Evolutionary conservation across 2,797 vertebrate species (phyloP).

Genomic region (Xyrichtys novacula): DNA sequence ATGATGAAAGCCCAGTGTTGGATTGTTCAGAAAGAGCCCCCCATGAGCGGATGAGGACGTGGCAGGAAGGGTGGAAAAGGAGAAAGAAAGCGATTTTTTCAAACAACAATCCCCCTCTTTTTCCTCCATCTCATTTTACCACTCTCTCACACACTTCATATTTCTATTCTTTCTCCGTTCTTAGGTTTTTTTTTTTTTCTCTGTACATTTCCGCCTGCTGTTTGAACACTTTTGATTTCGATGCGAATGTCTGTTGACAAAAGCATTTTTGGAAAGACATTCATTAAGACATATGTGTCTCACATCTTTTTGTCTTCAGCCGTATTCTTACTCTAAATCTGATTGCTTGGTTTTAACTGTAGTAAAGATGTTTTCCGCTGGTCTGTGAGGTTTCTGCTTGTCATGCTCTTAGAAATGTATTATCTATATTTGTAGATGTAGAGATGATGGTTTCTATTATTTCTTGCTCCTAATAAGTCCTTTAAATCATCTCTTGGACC

Average conservation of each 20-base stretch:
- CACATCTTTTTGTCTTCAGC: slow-evolving; percentile 18
- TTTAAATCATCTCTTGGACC: background rate
- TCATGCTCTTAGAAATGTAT: slow-evolving; percentile 2
- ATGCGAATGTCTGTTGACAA: slow-evolving; percentile 52
- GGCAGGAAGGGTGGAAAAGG: slow-evolving; percentile 73
- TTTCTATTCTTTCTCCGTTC: slow-evolving; percentile 45
- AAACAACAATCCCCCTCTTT: slow-evolving; percentile 62
- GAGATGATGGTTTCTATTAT: background rate
- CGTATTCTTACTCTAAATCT: slow-evolving; percentile 37
- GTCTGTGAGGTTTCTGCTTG: slow-evolving; percentile 3
- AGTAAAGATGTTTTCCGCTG: slow-evolving; percentile 25
- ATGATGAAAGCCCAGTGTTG: slow-evolving; percentile 78
- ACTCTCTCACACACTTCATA: slow-evolving; percentile 47
- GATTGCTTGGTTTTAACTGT: slow-evolving; percentile 31
- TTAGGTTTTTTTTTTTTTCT: slow-evolving; percentile 18
- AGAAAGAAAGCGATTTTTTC: slow-evolving; percentile 72
- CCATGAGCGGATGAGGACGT: slow-evolving; percentile 73
- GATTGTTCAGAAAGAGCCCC: slow-evolving; percentile 81
- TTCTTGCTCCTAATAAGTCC: background rate
- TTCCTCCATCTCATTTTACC: slow-evolving; percentile 48
- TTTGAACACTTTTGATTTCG: slow-evolving; percentile 63
- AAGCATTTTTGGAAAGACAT: slow-evolving; percentile 54
- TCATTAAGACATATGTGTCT: slow-evolving; percentile 63
- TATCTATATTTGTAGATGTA: background rate
- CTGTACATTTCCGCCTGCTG: slow-evolving; percentile 42